Evolutionary conservation across 1,140 invertebrate genomes (phyloP).

Genomic region (Muscidifurax raptorellus): DNA sequence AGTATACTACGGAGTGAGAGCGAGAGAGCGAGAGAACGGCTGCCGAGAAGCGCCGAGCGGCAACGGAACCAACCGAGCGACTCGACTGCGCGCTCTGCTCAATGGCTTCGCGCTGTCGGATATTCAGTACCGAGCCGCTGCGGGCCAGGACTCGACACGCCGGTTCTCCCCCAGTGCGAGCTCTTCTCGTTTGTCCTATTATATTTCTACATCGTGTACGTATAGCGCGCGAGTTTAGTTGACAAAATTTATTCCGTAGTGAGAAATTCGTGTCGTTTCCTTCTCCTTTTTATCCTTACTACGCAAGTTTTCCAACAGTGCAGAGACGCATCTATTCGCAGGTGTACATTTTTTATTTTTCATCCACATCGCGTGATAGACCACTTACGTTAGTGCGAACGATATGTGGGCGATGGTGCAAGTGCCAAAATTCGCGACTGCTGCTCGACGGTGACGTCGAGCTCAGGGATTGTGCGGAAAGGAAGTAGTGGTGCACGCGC

Average conservation of each 20-base stretch:
- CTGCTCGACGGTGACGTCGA: neutral
- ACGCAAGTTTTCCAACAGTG: too few species aligned
- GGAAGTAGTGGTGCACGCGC: neutral
- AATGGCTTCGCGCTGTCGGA: constrained; percentile 57
- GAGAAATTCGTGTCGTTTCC: too few species aligned
- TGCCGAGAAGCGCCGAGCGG: constrained; percentile 54
- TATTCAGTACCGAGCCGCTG: constrained; percentile 70
- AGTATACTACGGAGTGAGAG: neutral
- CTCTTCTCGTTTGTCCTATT: constrained; percentile 18
- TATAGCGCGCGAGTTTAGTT: neutral
- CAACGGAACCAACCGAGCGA: constrained; percentile 60
- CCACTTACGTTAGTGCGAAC: too few species aligned
- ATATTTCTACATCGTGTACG: neutral
- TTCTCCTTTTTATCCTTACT: too few species aligned
- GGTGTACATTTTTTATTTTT: too few species aligned
- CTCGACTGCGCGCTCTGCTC: constrained; percentile 59
- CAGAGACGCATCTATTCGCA: too few species aligned
- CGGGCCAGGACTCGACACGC: constrained; percentile 66
- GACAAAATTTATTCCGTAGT: neutral
- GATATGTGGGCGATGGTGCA: too few species aligned
- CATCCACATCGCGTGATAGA: too few species aligned
- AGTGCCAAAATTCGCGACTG: neutral
- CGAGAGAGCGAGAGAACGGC: neutral
- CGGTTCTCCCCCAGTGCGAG: constrained; percentile 14
- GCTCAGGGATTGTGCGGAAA: neutral